Evolutionary conservation across 2,113 vertebrate species (phyloP), one percentile per base, ranked within the genome.

Genomic region (Ctenodactylus gundi): DNA sequence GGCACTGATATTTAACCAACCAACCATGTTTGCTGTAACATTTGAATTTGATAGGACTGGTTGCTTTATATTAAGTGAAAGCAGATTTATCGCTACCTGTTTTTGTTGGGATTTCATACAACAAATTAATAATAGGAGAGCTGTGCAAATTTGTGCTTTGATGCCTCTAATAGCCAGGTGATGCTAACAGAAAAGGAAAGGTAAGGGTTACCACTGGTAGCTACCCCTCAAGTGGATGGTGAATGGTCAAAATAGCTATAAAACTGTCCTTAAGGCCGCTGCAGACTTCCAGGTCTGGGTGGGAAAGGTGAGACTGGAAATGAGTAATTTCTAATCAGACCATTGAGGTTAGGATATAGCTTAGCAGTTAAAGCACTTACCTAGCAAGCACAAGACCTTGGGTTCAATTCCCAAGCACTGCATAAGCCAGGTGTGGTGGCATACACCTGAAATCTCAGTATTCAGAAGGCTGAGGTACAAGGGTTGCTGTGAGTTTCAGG

Each of bases 51-150:
- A 96, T 85, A 86, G 90, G 85, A 86, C 73, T 83, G 83, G 90
- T 85, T 88, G 72, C 73, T 96, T 96, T 94, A 78, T 92, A 78
- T 96, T 92, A 93, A 96, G 93, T 96, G 96, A 89, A 65, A 36
- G 11, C 36, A 89, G 90, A 94, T 94, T 94, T 92, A 97, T 85
- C 95, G 82, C 49, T 84, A 80, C 68, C 46, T 92, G 9, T 92
- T 86, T 95, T 94, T 96, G 85, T 83, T 86, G 88, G 91, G 85
- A 94, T 94, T 97, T 94, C 85, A 86, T 72, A 88, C 18, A 91
- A 88, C 82, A 96, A 67, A 94, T 93, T 90, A 95, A 88, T 88
- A 93, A 90, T 81, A 39, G 39, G 25, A 39, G n/a, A 73, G n/a
- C 29, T 76, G 27, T 68, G 90, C 90, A 88, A 96, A 80, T 55